Conservation (phyloP, 2,797 vertebrate species). For the Protonibea diacanthus region DNA sequence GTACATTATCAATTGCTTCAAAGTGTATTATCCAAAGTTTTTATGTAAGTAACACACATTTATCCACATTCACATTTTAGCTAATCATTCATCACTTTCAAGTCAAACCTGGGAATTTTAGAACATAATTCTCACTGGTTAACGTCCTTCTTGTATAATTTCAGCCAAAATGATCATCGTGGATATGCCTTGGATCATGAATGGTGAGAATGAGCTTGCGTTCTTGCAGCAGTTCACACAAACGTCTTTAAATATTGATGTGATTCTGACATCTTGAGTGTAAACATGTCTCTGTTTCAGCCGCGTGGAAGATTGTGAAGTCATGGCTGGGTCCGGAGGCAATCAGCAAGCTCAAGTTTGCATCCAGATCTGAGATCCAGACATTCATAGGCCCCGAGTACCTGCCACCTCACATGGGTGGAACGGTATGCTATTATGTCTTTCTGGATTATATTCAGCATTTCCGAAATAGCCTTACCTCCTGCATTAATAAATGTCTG, state of each 20-base stretch:
- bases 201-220: slow-evolving; percentile 86
- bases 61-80: not conserved
- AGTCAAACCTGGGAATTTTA: not conserved
- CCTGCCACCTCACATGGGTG: slow-evolving; percentile 95
- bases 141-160: slow-evolving; percentile 57
- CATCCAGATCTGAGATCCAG: slow-evolving; percentile 90
- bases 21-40: slow-evolving; percentile 97
- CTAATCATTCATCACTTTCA: not conserved
- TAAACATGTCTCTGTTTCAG: slow-evolving; percentile 74
- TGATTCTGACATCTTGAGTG: not conserved
- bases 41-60: slow-evolving; percentile 90
- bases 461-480: not conserved
- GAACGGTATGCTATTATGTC: slow-evolving; percentile 87
- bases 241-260: not conserved
- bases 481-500: not conserved
- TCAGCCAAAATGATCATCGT: slow-evolving; percentile 98
- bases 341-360: slow-evolving; percentile 93
- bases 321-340: slow-evolving; percentile 97
- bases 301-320: slow-evolving; percentile 98
- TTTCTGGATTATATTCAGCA: not conserved
- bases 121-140: not conserved
- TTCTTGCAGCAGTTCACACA: not conserved
- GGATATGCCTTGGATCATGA: slow-evolving; percentile 99
- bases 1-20: slow-evolving; percentile 96
- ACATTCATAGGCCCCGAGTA: slow-evolving; percentile 90